phyloP scores from a whole-genome alignment of 1,140 invertebrate species.

The Eciton burchellii region DNA sequence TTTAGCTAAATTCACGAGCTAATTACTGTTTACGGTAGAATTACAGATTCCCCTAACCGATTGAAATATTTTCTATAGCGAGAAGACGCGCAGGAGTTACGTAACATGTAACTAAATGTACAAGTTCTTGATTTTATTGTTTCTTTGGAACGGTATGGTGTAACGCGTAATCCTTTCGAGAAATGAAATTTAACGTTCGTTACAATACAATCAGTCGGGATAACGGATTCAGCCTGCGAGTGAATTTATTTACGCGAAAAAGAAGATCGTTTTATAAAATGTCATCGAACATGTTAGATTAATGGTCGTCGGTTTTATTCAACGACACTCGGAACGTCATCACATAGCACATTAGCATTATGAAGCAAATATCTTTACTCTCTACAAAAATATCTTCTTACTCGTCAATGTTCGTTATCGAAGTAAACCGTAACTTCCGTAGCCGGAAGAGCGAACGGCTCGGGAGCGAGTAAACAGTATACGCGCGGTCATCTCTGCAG shows the following conservation, averaged over 20 bases:
- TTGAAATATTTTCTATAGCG: slow-evolving; percentile 7
- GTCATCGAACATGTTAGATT: too few species aligned
- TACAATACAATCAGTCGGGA: slow-evolving; percentile 40
- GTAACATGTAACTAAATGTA: slow-evolving; percentile 1
- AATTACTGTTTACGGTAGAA: neutral
- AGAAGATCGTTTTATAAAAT: too few species aligned
- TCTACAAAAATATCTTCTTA: neutral
- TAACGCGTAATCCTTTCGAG: slow-evolving; percentile 6
- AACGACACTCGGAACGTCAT: neutral
- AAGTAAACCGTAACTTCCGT: slow-evolving; percentile 33
- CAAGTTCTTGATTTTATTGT: slow-evolving; percentile 24
- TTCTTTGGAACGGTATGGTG: slow-evolving; percentile 11
- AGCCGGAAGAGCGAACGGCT: slow-evolving; percentile 11
- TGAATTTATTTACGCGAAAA: slow-evolving; percentile 20
- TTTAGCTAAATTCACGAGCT: neutral
- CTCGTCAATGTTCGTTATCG: neutral
- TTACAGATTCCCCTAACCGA: neutral
- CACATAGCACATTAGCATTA: slow-evolving; percentile 1
- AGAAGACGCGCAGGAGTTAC: slow-evolving; percentile 9
- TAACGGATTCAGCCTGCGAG: too few species aligned
- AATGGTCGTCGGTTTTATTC: too few species aligned
- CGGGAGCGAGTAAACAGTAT: slow-evolving; percentile 9
- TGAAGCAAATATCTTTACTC: neutral
- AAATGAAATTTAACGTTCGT: neutral
- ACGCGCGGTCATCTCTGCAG: slow-evolving; percentile 12